A percentile compares a stretch with the other conserved stretches of the same genome.
Evolutionary conservation across 2,113 vertebrate genomes (phyloP).

Genomic region (Bostrychus sinensis): DNA sequence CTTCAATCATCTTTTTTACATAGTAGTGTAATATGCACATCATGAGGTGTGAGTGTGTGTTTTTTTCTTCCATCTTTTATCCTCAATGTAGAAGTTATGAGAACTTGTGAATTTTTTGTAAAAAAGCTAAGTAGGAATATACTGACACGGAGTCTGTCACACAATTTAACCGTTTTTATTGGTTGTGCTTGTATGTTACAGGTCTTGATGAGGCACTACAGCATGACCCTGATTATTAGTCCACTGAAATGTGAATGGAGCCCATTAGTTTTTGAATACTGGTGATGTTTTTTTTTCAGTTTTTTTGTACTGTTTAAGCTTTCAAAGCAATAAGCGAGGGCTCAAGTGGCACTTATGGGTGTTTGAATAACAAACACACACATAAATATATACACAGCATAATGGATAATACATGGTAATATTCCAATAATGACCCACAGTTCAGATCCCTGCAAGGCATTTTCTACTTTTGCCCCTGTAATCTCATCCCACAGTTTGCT

Average conservation of each 20-base stretch:
- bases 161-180: neutral
- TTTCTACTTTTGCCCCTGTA: conserved; percentile 12
- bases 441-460: conserved; percentile 18
- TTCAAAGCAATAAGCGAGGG: conserved; percentile 40
- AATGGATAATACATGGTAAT: conserved; percentile 26
- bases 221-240: conserved; percentile 64
- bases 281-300: conserved; percentile 48
- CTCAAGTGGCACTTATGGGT: conserved; percentile 43
- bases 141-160: too few species aligned
- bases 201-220: conserved; percentile 72
- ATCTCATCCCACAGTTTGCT: conserved; percentile 1
- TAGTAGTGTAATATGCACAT: too few species aligned
- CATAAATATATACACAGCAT: conserved; percentile 14
- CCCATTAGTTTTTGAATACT: conserved; percentile 55
- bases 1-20: too few species aligned
- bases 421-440: conserved; percentile 28
- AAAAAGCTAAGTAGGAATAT: too few species aligned
- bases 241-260: conserved; percentile 80
- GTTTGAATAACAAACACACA: conserved; percentile 25
- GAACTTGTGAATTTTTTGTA: too few species aligned
- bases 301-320: conserved; percentile 51
- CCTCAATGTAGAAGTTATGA: too few species aligned
- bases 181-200: conserved; percentile 38
- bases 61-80: too few species aligned
- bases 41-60: too few species aligned